Percentiles rank a stretch among this genome's conserved stretches.
phyloP scores from a whole-genome alignment of 2,113 vertebrate genomes.

The Carettochelys insculpta region DNA sequence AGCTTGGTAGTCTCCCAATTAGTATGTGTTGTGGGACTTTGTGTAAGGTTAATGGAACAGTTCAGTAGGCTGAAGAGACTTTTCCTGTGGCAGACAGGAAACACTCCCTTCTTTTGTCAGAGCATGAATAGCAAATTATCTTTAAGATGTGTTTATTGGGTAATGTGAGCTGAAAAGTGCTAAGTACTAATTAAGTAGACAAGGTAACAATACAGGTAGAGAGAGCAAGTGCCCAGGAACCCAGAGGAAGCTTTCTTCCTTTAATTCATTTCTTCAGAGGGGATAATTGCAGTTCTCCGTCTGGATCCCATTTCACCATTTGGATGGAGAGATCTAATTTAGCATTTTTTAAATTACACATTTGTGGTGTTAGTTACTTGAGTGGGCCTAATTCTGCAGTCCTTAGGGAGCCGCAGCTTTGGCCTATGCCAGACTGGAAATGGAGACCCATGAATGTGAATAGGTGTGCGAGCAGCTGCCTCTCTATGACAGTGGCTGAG shows the following conservation, averaged over 20 bases:
- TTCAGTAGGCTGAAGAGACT: constrained; percentile 43
- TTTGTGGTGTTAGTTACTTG: neutral
- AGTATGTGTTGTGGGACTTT: constrained; percentile 33
- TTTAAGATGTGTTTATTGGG: constrained; percentile 47
- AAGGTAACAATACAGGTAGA: neutral
- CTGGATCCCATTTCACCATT: neutral
- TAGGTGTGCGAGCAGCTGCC: neutral
- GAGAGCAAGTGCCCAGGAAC: neutral
- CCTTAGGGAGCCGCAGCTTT: neutral
- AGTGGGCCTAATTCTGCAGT: neutral
- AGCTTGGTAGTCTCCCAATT: constrained; percentile 38
- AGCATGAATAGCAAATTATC: constrained; percentile 27
- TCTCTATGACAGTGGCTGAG: neutral
- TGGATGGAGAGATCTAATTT: neutral
- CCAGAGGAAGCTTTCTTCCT: constrained; percentile 8
- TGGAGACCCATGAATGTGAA: neutral
- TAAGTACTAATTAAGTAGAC: neutral
- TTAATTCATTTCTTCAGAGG: neutral
- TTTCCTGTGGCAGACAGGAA: neutral
- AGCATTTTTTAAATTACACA: neutral
- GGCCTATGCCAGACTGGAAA: neutral
- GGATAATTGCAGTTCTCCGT: rapidly evolving
- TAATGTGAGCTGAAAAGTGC: constrained; percentile 28
- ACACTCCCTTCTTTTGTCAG: constrained; percentile 49
- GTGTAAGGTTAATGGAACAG: constrained; percentile 40